Evolutionary conservation across 2,113 vertebrate genomes (phyloP), one percentile per base, ranked within the genome.

Genomic region (Ivindomyrus marchei): DNA sequence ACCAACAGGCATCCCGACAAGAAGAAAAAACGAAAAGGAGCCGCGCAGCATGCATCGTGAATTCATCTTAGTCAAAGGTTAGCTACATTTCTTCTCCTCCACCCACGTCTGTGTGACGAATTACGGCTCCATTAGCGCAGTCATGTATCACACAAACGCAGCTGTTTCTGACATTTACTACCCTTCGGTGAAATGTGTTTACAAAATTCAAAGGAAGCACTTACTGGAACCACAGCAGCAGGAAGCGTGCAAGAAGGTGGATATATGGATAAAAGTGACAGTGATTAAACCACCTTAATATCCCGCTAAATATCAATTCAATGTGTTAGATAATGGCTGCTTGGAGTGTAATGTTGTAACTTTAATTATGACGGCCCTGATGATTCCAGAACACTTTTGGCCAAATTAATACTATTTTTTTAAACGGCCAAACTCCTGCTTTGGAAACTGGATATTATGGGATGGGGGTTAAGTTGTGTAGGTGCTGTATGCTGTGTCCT

Each of bases 401-500:
- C 17, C 19, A 42, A 47, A 47, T 47, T 8, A 85, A 46, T 85
- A 85, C 9, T 24, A 5, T 39, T 39, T 83, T 45, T 45, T 83
- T 83, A 39, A 19, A 39, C 5, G 31, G 45, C 15, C 42, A 19
- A 42, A 47, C 88, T 24, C 27, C 21, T 83, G 46, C 46, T 77
- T 52, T 89, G 49, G 70, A 83, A 83, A 83, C 70, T 21, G 49
- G 74, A 89, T 89, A 89, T 89, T 83, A 56, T 53, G 49, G 74
- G 70, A 27, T 74, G 21, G 17, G 47, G 27, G 47, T 17, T 42
- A 11, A 70, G 47, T 24, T 17, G 46, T 15, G 88, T 39, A 89
- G 49, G 31, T 50, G 46, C 3, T 89, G 31, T 42, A 47, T 31
- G 56, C 17, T 49, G 27, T 58, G 27, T 62, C 13, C 27, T 49